Evolutionary conservation across 2,888 invertebrate species (phyloP).

Genomic region (Acrobeloides nanus): DNA sequence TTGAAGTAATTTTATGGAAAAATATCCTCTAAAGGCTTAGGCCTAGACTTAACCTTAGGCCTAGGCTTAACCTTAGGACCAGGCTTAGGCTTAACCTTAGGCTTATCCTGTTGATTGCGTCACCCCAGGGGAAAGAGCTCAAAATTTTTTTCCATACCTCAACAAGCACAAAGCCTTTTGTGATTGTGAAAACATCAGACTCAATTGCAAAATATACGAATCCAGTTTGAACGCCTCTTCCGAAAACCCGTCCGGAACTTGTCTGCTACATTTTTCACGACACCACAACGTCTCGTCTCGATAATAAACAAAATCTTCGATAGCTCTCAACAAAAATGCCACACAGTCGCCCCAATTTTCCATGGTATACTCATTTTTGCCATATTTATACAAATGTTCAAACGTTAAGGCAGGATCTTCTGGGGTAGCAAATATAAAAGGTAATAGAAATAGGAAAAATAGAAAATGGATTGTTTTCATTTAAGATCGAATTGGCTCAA

Average conservation of each 20-base stretch:
- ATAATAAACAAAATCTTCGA: conserved; percentile 60
- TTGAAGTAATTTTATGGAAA: no score
- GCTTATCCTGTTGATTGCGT: not conserved
- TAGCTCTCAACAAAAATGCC: conserved; percentile 64
- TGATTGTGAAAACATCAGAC: conserved; percentile 19
- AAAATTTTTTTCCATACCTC: conserved; percentile 16
- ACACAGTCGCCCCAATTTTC: conserved; percentile 64
- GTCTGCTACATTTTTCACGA: conserved; percentile 61
- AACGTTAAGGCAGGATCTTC: conserved; percentile 26
- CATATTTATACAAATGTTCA: conserved; percentile 31
- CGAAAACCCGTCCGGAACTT: conserved; percentile 1
- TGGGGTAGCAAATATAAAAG: conserved; percentile 15
- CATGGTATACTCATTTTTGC: conserved; percentile 43
- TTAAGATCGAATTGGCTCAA: no score
- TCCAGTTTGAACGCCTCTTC: not conserved
- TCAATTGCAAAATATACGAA: not conserved
- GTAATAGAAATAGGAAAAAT: no score
- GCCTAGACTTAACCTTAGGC: no score
- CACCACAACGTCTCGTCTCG: conserved; percentile 64
- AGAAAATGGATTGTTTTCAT: no score
- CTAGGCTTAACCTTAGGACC: no score
- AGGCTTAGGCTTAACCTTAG: no score
- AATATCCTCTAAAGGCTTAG: no score
- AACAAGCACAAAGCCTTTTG: conserved; percentile 31
- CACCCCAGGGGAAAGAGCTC: not conserved